These are phyloP conservation scores for Scophthalmus maximus DNA, from an alignment of 2,113 vertebrate species.

Conservation along the genomic window DNA sequence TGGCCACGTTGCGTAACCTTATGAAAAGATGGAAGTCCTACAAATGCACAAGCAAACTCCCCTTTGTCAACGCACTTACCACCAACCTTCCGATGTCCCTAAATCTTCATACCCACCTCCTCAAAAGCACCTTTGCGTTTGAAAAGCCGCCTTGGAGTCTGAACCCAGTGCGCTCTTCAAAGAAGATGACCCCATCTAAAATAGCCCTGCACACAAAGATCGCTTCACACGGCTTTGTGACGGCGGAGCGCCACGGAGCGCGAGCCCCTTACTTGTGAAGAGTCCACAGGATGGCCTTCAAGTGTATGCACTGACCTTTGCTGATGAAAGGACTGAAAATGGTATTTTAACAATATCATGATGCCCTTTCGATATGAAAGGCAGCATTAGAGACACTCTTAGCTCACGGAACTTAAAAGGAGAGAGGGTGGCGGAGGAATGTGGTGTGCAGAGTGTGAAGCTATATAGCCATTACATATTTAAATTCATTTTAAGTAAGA, in stretches of 20 bases:
- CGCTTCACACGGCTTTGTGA: constrained; percentile 68
- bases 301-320: constrained; percentile 84
- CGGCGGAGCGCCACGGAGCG: constrained; percentile 61
- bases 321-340: constrained; percentile 83
- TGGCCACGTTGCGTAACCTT: neutral
- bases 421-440: constrained; percentile 28
- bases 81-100: constrained; percentile 22
- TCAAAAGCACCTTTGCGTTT: constrained; percentile 33
- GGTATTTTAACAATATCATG: constrained; percentile 85
- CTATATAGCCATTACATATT: constrained; percentile 30
- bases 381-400: constrained; percentile 74
- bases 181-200: constrained; percentile 73
- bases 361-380: constrained; percentile 86
- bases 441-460: constrained; percentile 26
- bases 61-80: constrained; percentile 2
- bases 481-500: constrained; percentile 25
- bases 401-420: constrained; percentile 63
- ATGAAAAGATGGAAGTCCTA: neutral
- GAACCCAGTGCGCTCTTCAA: constrained; percentile 61
- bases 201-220: constrained; percentile 70
- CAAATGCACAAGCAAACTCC: constrained; percentile 3
- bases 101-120: constrained; percentile 25
- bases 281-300: constrained; percentile 78
- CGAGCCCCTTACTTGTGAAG: constrained; percentile 74
- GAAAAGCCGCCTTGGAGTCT: constrained; percentile 56